Evolutionary conservation across 1,140 invertebrate species (phyloP), one percentile per base, ranked within the genome.

Genomic region (Drosophila paulistorum): DNA sequence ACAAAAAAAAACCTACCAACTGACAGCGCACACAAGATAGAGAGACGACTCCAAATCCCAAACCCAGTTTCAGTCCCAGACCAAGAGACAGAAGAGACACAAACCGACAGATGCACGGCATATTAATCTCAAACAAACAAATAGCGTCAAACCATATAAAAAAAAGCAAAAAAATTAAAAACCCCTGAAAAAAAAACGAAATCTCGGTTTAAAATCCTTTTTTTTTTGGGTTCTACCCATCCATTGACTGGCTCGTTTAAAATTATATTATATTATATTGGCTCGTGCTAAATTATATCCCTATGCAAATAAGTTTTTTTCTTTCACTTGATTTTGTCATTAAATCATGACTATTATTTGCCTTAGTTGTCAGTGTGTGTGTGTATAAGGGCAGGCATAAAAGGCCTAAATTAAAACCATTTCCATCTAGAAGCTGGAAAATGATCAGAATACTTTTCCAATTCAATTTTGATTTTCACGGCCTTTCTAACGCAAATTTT

Each of bases 51-150:
- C 72, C 79, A 77, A 37, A 37, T 10, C 35, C 35, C 35, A 37
- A 10, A 37, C 35, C 35, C 58, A 51, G 14, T 9, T 9, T 9
- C 17, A 51, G 7, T 62, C 61, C 48, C 64, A 65, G 39, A 26
- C 33, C 26, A 67, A 61, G 68, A 74, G 45, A 48, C 45, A 37
- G 35, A 37, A 7, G 35, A 51, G 17, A 51, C 17, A 70, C 66
- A 86, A 71, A 69, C 84, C 77, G 84, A 89, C 84, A 89, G 84
- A 89, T 89, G 84, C 80, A 89, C 80, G 84, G 84, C 84, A 84
- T 84, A 89, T 89, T 89, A 89, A 89, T 89, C 84, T 89, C 84
- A 89, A 85, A 80, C 84, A 89, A 89, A 89, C 84, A 89, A 85
- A 89, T 89, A 89, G 71, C 77, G 54, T 70, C 67, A 77, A 83